These are phyloP conservation scores for Apoda limacodes DNA, from an alignment of 2,888 invertebrate species.

Conservation along the genomic window DNA sequence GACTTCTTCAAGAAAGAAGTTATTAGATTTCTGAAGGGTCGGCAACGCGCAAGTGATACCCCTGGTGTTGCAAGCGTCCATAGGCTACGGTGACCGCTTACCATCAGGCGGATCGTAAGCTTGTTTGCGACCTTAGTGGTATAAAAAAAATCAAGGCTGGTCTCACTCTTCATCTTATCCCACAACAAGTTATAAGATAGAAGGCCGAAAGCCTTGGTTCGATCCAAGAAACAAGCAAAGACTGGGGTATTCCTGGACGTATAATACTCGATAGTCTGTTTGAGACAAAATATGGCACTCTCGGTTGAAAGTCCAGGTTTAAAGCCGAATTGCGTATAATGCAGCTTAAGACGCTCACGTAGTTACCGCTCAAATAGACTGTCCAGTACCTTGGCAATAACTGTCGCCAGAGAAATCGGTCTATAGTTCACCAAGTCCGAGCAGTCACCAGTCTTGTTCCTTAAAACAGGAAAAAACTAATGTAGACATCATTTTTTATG, in stretches of 20 bases:
- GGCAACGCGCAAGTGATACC: too few species aligned
- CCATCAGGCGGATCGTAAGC: too few species aligned
- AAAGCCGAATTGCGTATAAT: conserved; percentile 11
- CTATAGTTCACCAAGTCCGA: too few species aligned
- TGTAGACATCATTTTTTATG: conserved; percentile 6
- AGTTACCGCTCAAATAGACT: conserved; percentile 1
- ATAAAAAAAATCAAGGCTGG: conserved; percentile 1
- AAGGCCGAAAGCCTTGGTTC: conserved; percentile 8
- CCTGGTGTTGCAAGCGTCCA: too few species aligned
- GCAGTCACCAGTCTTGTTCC: conserved; percentile 8
- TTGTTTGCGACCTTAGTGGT: too few species aligned
- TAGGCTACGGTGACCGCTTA: too few species aligned
- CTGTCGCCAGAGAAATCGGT: conserved; percentile 4
- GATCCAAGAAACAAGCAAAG: too few species aligned
- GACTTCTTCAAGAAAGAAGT: too few species aligned
- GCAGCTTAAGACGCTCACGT: conserved; percentile 1
- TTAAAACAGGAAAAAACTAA: too few species aligned
- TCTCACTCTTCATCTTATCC: conserved; percentile 7
- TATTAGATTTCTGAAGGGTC: too few species aligned
- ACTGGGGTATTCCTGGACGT: conserved; percentile 6
- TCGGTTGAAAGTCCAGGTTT: too few species aligned
- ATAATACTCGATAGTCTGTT: conserved; percentile 14
- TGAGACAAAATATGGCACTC: conserved; percentile 10
- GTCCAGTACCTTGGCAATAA: conserved; percentile 2
- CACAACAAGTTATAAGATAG: too few species aligned